Percentiles rank a stretch among this genome's conserved stretches.
These are phyloP conservation scores for Rhynchonycteris naso DNA, from an alignment of 2,797 vertebrate genomes.

Conservation along the genomic window DNA sequence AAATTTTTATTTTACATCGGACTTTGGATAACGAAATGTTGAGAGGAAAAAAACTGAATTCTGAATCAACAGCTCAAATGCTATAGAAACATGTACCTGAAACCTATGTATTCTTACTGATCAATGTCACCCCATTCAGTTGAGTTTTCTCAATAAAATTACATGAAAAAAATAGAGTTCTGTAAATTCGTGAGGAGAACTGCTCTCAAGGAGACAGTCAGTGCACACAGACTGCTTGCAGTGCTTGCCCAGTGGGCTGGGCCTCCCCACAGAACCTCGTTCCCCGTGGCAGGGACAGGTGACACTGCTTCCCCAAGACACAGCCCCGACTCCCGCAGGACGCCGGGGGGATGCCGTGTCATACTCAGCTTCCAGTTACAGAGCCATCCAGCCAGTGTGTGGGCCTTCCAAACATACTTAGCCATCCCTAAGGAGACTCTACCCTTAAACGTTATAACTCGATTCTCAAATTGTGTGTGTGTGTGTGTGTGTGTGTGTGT, in stretches of 20 bases:
- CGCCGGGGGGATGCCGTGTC: background rate
- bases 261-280: background rate
- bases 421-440: background rate
- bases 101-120: too few relatives aligned
- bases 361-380: background rate
- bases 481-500: too few relatives aligned
- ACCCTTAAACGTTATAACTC: constrained; percentile 28
- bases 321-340: background rate
- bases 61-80: too few relatives aligned
- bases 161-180: background rate
- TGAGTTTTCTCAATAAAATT: too few relatives aligned
- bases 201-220: background rate
- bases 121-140: too few relatives aligned
- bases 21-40: background rate
- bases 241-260: background rate
- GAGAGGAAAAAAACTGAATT: background rate
- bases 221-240: background rate
- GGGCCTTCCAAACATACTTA: background rate
- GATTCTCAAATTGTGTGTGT: background rate
- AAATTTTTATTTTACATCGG: background rate
- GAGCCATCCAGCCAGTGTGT: background rate
- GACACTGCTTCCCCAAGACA: too few relatives aligned
- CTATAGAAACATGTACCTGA: too few relatives aligned
- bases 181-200: background rate
- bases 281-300: too few relatives aligned